phyloP scores from a whole-genome alignment of 2,888 invertebrate species.

The Drepana falcataria region DNA sequence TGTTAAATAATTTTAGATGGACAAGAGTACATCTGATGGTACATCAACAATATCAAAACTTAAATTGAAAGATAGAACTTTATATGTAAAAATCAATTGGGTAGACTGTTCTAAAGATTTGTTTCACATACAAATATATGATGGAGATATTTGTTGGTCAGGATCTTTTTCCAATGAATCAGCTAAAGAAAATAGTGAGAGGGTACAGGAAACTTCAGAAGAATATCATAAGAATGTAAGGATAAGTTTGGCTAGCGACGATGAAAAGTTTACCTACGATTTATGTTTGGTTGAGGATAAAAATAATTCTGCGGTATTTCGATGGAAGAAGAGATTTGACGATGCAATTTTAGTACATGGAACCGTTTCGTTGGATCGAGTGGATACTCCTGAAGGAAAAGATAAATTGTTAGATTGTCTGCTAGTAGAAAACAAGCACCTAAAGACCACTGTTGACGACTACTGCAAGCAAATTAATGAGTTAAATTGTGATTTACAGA shows the following conservation, averaged over 20 bases:
- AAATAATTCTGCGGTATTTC: constrained; percentile 30
- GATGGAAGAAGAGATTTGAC: constrained; percentile 47
- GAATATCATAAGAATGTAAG: constrained; percentile 39
- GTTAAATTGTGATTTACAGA: constrained; percentile 31
- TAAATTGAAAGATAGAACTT: not conserved
- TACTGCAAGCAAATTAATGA: constrained; percentile 21
- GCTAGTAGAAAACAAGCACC: constrained; percentile 39
- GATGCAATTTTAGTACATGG: constrained; percentile 40
- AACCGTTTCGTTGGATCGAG: constrained; percentile 31
- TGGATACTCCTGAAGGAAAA: constrained; percentile 24
- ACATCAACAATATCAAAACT: not conserved
- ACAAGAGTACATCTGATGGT: too few relatives aligned
- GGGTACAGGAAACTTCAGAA: constrained; percentile 5
- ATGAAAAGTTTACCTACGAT: constrained; percentile 28
- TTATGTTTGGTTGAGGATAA: constrained; percentile 19
- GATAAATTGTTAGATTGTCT: constrained; percentile 44
- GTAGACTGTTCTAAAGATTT: not conserved
- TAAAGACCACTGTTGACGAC: constrained; percentile 21
- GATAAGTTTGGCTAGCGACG: constrained; percentile 23
- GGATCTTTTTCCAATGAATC: not conserved
- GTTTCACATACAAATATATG: not conserved
- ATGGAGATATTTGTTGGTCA: not conserved
- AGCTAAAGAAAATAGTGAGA: not conserved
- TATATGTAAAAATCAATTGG: not conserved
- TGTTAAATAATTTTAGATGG: too few relatives aligned